These are phyloP conservation scores for Clarias platycephalus DNA, from an alignment of 2,797 vertebrate genomes.

Conservation along the genomic window DNA sequence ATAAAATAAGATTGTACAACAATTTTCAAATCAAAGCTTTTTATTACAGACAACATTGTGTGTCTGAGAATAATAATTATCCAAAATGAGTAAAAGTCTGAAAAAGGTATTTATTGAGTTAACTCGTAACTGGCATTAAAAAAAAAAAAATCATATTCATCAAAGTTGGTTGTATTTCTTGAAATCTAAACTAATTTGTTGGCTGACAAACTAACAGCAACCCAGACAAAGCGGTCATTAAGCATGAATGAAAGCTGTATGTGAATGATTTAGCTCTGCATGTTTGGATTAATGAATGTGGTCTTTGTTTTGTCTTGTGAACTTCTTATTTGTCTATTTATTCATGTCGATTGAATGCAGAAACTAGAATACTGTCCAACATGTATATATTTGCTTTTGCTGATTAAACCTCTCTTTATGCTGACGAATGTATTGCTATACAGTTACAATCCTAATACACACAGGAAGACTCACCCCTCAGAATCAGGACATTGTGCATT, in stretches of 20 bases:
- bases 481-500: neutral
- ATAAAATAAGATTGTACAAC: no score
- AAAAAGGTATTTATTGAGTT: no score
- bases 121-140: no score
- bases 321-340: neutral
- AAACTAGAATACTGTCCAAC: neutral
- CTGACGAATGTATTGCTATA: no score
- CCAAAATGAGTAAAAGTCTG: no score
- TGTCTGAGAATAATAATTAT: no score
- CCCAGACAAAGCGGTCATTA: neutral
- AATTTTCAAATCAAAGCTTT: no score
- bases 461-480: neutral
- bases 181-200: neutral
- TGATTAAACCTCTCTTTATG: neutral
- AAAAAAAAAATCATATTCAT: no score
- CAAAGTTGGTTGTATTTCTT: no score
- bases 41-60: no score
- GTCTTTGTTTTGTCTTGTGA: conserved; percentile 2
- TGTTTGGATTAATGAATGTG: neutral
- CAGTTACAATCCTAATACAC: neutral
- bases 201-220: neutral
- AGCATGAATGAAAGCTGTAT: conserved; percentile 3
- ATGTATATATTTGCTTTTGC: neutral
- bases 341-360: neutral
- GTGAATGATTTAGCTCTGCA: neutral